These are phyloP conservation scores for Berghia stephanieae DNA, from an alignment of 1,140 invertebrate genomes.

Conservation along the genomic window DNA sequence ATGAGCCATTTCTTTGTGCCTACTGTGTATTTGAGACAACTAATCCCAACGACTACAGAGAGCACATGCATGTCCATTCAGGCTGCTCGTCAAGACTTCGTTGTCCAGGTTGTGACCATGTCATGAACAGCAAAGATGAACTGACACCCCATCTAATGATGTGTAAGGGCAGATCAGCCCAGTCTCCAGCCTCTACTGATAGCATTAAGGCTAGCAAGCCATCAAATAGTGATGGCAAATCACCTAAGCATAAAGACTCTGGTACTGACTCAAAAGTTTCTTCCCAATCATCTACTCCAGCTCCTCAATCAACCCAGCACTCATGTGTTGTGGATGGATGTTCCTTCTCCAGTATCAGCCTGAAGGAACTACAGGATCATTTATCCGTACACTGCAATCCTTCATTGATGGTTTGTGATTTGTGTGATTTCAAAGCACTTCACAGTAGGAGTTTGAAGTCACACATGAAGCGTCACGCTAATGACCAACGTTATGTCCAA, in stretches of 20 bases:
- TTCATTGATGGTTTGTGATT: conserved; percentile 54
- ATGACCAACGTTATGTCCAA: conserved; percentile 64
- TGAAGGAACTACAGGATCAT: conserved; percentile 27
- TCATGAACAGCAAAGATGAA: conserved; percentile 46
- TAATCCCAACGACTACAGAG: conserved; percentile 47
- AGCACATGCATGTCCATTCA: conserved; percentile 47
- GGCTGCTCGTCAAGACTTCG: conserved; percentile 28
- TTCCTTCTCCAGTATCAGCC: conserved; percentile 14
- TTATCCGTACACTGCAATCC: conserved; percentile 46
- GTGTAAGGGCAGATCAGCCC: conserved; percentile 28
- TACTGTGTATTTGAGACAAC: conserved; percentile 59
- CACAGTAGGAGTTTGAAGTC: conserved; percentile 64
- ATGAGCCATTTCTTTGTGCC: conserved; percentile 58
- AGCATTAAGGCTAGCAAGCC: conserved; percentile 30
- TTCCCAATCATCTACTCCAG: neutral
- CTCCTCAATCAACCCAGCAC: neutral
- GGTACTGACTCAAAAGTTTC: neutral
- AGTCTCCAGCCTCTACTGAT: too few species aligned
- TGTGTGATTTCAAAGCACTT: conserved; percentile 64
- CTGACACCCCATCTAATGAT: conserved; percentile 39
- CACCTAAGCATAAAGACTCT: conserved; percentile 29
- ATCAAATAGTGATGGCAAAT: conserved; percentile 20
- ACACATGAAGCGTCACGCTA: conserved; percentile 65
- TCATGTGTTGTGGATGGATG: conserved; percentile 23
- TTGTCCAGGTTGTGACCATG: conserved; percentile 44